phyloP scores from a whole-genome alignment of 2,888 invertebrate species.

The Protodeltote pygarga region DNA sequence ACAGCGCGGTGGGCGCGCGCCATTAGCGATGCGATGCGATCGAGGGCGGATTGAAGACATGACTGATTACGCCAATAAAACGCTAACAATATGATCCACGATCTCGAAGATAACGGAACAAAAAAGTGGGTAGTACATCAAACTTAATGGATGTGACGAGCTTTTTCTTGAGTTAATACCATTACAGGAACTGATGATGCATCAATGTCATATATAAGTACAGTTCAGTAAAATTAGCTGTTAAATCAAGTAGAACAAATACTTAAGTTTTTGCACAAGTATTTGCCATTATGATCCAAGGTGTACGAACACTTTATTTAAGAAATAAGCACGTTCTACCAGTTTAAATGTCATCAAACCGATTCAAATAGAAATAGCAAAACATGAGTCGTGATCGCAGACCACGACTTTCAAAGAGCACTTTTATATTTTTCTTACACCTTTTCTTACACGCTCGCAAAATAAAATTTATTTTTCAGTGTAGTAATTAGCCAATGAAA shows the following conservation, averaged over 20 bases:
- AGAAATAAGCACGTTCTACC: constrained; percentile 3
- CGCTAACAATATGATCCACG: constrained; percentile 40
- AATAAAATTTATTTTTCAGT: too few species aligned
- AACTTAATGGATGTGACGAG: constrained; percentile 36
- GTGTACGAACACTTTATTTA: background rate
- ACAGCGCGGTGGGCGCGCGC: constrained; percentile 58
- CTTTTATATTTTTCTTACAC: constrained; percentile 5
- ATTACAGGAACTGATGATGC: constrained; percentile 30
- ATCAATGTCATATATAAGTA: constrained; percentile 42
- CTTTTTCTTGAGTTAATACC: constrained; percentile 39
- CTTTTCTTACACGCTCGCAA: too few species aligned
- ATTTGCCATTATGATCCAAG: background rate
- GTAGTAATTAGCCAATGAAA: constrained; percentile 30
- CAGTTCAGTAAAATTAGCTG: constrained; percentile 17
- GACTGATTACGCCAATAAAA: constrained; percentile 55
- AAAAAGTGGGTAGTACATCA: constrained; percentile 41
- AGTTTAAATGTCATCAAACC: constrained; percentile 4
- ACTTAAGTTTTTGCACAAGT: background rate
- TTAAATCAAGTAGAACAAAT: background rate
- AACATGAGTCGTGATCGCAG: constrained; percentile 24
- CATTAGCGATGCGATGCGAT: constrained; percentile 55
- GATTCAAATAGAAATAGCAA: constrained; percentile 1
- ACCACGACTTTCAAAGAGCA: constrained; percentile 25
- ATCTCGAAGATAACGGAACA: constrained; percentile 33
- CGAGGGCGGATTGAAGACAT: constrained; percentile 57